Conservation (phyloP, 2,888 invertebrate genomes). For the Leptinotarsa tumamoca region DNA sequence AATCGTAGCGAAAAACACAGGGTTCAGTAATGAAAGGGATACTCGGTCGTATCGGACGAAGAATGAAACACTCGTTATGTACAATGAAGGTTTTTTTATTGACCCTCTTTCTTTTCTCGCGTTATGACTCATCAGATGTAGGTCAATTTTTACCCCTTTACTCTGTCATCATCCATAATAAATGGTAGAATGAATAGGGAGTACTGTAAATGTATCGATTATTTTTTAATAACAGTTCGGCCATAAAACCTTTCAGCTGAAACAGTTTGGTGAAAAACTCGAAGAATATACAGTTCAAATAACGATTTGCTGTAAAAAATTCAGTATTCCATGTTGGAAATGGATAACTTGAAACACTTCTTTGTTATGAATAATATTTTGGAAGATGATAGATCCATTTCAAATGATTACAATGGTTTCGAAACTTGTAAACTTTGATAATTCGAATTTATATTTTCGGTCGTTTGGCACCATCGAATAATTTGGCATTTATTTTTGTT, state of each 20-base stretch:
- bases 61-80: conserved; percentile 32
- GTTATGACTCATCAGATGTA: conserved; percentile 57
- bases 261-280: neutral
- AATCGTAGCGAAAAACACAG: conserved; percentile 31
- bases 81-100: conserved; percentile 41
- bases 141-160: conserved; percentile 57
- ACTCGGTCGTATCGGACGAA: conserved; percentile 22
- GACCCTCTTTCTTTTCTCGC: conserved; percentile 48
- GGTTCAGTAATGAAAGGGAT: conserved; percentile 22
- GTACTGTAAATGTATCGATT: conserved; percentile 36
- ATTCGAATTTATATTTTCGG: too few relatives aligned
- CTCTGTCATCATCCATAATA: conserved; percentile 53
- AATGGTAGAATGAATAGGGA: conserved; percentile 35
- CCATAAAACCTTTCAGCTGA: conserved; percentile 12
- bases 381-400: too few relatives aligned
- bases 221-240: conserved; percentile 29
- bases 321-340: too few relatives aligned
- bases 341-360: too few relatives aligned
- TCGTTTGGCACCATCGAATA: too few relatives aligned
- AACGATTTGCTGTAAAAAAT: too few relatives aligned
- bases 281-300: too few relatives aligned
- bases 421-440: too few relatives aligned
- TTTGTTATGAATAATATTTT: too few relatives aligned
- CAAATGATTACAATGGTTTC: too few relatives aligned
- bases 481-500: too few relatives aligned